Base-by-base conservation (phyloP, 1,140 invertebrate species). In the Panagrolaimus sp. region DNA sequence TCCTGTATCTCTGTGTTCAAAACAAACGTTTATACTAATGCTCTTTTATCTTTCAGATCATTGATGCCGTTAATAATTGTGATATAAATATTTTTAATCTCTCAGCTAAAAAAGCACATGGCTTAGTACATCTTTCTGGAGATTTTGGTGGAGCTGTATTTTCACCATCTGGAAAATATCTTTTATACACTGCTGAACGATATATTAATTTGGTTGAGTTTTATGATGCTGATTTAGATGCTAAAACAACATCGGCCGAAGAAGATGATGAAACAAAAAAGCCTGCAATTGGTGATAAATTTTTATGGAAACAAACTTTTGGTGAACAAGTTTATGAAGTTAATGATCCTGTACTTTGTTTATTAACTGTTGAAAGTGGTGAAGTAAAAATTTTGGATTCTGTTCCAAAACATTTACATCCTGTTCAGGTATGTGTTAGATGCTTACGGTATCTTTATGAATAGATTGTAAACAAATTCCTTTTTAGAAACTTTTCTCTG, bases 41-140 rank as follows among this genome's bases (percentile, higher is more conserved):
- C 31, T n/a, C 31, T 38, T 38, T 7, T 38, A 2, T 16, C 2
- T 57, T 57, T 23, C 51, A 57, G 51, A 57, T 57, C 13, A 11
- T 57, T 27, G 51, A 57, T 16, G 27, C 20, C 51, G 51, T 57
- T 5, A 11, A 20, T 11, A 57, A 57, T 23, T 20, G 20, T 11
- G 51, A 57, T 27, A 57, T 11, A 11, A 20, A 16, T 5, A 57
- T 57, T 27, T 25, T 57, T 16, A 57, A 57, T 57, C 27, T 57
- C 20, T 57, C 51, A n/a, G 20, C 51, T 20, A 57, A 57, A 13
- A 57, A 57, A 16, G 51, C 51, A 14, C 51, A 57, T 57, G 51
- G 51, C 3, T 20, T 57, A 0, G 51, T 57, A 11, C 27, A 57
- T 20, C 51, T 57, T 20, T 25, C 20, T 13, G 51, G 51, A 11